These are phyloP conservation scores for Acanthis flammea DNA, from an alignment of 2,797 vertebrate species.

Conservation along the genomic window DNA sequence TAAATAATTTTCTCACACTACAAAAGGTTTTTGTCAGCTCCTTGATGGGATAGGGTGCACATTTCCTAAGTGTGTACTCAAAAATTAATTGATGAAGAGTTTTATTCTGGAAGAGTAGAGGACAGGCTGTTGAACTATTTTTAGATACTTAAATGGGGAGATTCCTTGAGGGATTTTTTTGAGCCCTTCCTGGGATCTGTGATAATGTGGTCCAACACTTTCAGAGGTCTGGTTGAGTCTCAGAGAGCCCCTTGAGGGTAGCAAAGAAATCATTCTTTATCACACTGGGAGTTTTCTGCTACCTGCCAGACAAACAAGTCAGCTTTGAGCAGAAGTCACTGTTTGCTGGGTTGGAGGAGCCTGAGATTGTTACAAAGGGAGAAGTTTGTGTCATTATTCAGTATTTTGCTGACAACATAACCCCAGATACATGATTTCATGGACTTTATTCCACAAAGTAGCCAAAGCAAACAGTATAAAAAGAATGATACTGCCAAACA, in stretches of 20 bases:
- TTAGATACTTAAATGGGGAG: background rate
- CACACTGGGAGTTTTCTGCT: background rate
- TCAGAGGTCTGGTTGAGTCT: background rate
- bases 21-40: background rate
- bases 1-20: background rate
- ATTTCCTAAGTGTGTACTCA: background rate
- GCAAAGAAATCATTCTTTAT: background rate
- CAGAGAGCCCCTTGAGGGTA: background rate
- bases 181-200: background rate
- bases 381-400: background rate
- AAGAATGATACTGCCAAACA: background rate
- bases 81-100: background rate
- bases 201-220: background rate
- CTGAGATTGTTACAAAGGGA: background rate
- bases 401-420: background rate
- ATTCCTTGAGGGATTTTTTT: background rate
- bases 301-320: background rate
- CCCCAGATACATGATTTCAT: background rate
- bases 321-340: background rate
- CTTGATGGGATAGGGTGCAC: background rate
- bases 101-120: background rate
- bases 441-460: background rate
- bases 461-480: background rate
- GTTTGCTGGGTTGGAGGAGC: background rate
- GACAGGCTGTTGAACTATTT: background rate